Percentiles rank a stretch among this genome's conserved stretches.
phyloP scores from a whole-genome alignment of 2,797 vertebrate species.

The Delichon dasypus region DNA sequence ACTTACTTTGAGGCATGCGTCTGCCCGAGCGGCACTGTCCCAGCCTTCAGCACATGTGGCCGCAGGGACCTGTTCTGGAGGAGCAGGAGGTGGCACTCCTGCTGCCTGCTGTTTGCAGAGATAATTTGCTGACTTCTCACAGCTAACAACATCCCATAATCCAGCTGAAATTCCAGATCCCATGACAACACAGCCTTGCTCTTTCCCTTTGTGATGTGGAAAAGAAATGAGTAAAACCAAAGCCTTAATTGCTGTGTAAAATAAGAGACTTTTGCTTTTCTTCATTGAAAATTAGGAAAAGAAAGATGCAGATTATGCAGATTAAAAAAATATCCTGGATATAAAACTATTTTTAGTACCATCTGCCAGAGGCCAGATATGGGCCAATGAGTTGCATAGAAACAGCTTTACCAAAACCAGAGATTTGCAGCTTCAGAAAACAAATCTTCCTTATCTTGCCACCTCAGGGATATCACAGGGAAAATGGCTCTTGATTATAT shows the following conservation, averaged over 20 bases:
- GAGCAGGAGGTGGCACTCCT: conserved; percentile 72
- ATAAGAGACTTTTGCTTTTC: not conserved
- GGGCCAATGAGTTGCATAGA: not conserved
- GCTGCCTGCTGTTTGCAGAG: conserved; percentile 86
- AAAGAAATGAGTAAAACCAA: not conserved
- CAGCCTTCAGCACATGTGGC: conserved; percentile 78
- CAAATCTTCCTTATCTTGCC: not conserved
- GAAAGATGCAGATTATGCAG: not conserved
- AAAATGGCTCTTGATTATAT: not conserved
- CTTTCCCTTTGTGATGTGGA: conserved; percentile 76
- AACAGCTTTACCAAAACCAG: not conserved
- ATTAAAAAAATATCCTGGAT: not conserved
- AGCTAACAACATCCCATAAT: conserved; percentile 89
- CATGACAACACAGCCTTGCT: conserved; percentile 88
- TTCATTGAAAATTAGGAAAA: not conserved
- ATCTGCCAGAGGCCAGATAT: not conserved
- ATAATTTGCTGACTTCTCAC: conserved; percentile 83
- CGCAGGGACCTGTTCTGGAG: conserved; percentile 55
- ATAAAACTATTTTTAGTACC: not conserved
- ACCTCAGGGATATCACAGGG: not conserved
- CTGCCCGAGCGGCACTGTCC: conserved; percentile 61
- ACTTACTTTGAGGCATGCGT: conserved; percentile 82
- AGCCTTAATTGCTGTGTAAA: not conserved
- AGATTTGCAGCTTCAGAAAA: not conserved
- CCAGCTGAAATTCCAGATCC: conserved; percentile 84